phyloP scores from a whole-genome alignment of 2,113 vertebrate genomes.

The Peromyscus maniculatus region DNA sequence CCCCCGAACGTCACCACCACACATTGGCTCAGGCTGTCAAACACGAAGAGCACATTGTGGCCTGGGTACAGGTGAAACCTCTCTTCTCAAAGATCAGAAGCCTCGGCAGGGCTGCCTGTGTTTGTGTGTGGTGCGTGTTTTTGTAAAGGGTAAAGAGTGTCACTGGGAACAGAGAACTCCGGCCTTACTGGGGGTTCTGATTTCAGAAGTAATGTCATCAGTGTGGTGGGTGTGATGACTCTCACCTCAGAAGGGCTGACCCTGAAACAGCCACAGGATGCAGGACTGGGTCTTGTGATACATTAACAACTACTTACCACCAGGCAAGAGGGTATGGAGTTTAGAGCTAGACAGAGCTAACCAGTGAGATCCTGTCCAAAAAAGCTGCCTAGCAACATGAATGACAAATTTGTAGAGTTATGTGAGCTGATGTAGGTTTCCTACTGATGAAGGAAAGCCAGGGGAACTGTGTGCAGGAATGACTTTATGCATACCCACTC shows the following conservation, averaged over 20 bases:
- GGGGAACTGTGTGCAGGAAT: neutral
- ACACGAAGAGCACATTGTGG: neutral
- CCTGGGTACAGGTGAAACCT: neutral
- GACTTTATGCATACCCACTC: neutral
- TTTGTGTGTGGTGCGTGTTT: neutral
- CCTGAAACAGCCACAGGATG: neutral
- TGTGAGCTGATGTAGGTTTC: neutral
- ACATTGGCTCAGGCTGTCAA: neutral
- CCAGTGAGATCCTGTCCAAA: neutral
- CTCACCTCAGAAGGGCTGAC: neutral
- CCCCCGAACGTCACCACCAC: neutral
- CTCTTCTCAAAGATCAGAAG: conserved; percentile 17
- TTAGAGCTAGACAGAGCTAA: neutral
- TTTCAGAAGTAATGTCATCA: neutral
- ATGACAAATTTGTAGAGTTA: neutral
- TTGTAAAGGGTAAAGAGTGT: neutral
- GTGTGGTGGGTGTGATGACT: neutral
- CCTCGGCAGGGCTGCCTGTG: neutral
- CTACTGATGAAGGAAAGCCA: neutral
- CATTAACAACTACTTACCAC: neutral
- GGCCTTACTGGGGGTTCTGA: neutral
- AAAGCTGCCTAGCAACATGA: neutral
- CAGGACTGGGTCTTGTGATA: neutral
- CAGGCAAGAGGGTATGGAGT: neutral
- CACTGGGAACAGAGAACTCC: neutral